phyloP scores from a whole-genome alignment of 2,888 invertebrate genomes.

The Hemaris fuciformis region DNA sequence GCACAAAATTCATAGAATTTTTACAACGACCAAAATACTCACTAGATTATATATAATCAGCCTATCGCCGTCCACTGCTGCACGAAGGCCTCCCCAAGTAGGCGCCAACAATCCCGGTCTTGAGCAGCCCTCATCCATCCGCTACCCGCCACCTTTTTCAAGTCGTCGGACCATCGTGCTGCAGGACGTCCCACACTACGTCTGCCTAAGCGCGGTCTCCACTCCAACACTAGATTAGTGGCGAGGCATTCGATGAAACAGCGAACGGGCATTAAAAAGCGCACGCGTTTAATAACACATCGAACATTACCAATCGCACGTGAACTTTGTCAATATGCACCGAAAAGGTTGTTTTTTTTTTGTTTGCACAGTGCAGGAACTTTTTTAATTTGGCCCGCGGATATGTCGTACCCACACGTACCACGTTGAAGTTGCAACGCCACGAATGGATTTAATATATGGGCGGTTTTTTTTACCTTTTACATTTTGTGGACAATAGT shows the following conservation, averaged over 20 bases:
- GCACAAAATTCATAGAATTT: no score
- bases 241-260: neutral
- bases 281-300: neutral
- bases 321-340: conserved; percentile 23
- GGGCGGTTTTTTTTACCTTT: neutral
- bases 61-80: no score
- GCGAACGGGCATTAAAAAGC: neutral
- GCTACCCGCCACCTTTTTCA: no score
- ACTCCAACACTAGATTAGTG: no score
- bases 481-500: neutral
- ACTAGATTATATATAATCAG: no score
- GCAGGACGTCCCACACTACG: no score
- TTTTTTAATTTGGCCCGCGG: conserved; percentile 66
- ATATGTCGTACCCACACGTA: conserved; percentile 18
- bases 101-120: no score
- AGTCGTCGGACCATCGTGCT: no score
- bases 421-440: neutral
- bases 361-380: conserved; percentile 54
- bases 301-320: conserved; percentile 8
- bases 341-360: conserved; percentile 29
- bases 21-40: neutral
- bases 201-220: no score
- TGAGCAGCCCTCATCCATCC: no score
- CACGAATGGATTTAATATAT: neutral
- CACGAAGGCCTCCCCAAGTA: no score